Base-by-base conservation (phyloP, 2,113 vertebrate genomes). In the Strigops habroptila region DNA sequence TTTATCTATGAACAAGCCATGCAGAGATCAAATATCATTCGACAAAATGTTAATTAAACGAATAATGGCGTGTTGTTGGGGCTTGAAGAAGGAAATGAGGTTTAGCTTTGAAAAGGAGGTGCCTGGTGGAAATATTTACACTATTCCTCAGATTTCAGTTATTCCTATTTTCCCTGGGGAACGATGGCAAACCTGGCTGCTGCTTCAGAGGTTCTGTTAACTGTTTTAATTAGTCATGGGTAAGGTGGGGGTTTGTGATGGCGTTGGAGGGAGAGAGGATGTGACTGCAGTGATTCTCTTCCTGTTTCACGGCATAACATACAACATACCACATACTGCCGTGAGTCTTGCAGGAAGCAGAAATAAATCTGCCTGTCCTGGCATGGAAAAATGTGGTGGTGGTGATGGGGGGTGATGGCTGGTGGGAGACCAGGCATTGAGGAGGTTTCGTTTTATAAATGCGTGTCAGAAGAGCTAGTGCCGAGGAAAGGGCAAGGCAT, bases 81-180 rank as follows among this genome's bases (percentile, higher is more conserved):
- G 39, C 77, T 93, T 86, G 86, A 86, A 88, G 49, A 59, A 24
- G 52, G 70, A 95, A 93, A 48, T 39, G 62, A 89, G 59, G 65
- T 71, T 92, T 87, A 39, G 74, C 44, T 82, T 79, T n/a, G 30
- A 73, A 79, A 79, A 64, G 83, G 77, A 76, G 15, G 55, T 39
- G 51, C 52, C 62, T 64, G 44, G 16, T 86, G 28, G 39, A 92
- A 81, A 60, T 88, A 71, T 71, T 78, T 86, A 48, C 48, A 4
- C 22, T 17, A 33, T 86, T 92, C 39, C 48, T 86, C 65, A 49
- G 25, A 43, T 74, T 60, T 71, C 35, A 39, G n/a, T 75, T 88
- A 33, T 23, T 90, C 30, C 18, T 70, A 0, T 75, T 91, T 91
- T 53, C 48, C 39, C n/a, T 41, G 28, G 46, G 76, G 51, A 10